Evolutionary conservation across 2,113 vertebrate genomes (phyloP).

Genomic region (Xyliphius kryptos): DNA sequence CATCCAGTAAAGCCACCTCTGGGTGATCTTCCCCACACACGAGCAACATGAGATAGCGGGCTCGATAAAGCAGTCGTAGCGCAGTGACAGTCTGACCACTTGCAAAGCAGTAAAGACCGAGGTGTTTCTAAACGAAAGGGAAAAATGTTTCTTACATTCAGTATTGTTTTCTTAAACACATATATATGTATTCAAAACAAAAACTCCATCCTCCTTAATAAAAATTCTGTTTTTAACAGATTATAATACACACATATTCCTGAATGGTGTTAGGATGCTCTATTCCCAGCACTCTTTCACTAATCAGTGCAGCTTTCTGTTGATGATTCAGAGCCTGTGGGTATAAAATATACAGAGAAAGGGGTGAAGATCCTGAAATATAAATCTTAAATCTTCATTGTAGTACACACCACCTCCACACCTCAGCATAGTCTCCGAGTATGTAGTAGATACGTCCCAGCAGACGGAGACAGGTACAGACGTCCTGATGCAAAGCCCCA

Average conservation of each 20-base stretch:
- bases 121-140: constrained; percentile 68
- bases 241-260: constrained; percentile 76
- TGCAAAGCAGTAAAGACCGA: constrained; percentile 90
- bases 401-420: constrained; percentile 39
- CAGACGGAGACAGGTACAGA: constrained; percentile 82
- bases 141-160: background rate
- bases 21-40: constrained; percentile 90
- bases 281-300: constrained; percentile 80
- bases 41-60: constrained; percentile 86
- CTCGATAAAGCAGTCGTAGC: constrained; percentile 80
- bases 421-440: constrained; percentile 83
- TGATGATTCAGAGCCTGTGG: constrained; percentile 84
- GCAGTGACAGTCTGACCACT: constrained; percentile 77
- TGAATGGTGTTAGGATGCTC: constrained; percentile 91
- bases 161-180: no score
- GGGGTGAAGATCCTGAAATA: background rate
- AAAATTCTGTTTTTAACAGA: no score
- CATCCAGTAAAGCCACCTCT: constrained; percentile 82
- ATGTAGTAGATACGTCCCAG: constrained; percentile 87
- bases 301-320: constrained; percentile 87
- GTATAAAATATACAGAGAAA: constrained; percentile 8
- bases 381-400: background rate
- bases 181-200: no score
- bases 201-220: no score
- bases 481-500: constrained; percentile 87